Percentiles rank a stretch among this genome's conserved stretches.
Conservation (phyloP, 2,888 invertebrate genomes). For the Macrosiphum euphorbiae region DNA sequence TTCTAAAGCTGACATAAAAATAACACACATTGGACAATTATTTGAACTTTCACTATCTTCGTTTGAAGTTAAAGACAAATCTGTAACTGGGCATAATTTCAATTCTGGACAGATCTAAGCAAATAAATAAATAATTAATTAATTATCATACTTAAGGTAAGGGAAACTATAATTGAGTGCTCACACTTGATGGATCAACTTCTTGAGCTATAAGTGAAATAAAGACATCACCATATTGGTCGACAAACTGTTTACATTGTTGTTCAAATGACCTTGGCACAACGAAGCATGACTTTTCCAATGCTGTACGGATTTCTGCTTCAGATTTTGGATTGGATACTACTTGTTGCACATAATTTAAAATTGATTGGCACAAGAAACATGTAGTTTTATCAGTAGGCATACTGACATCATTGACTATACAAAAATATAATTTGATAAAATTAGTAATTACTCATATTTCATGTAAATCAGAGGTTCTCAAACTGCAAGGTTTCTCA, state of each 20-base stretch:
- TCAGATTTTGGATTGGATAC: constrained; percentile 68
- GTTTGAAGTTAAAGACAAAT: constrained; percentile 71
- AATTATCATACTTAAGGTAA: constrained; percentile 2
- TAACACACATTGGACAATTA: constrained; percentile 86
- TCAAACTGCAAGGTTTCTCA: too few relatives aligned
- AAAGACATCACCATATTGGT: constrained; percentile 84
- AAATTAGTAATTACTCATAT: not conserved
- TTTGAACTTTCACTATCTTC: constrained; percentile 74
- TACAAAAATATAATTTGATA: not conserved
- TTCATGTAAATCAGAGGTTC: not conserved
- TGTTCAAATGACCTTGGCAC: constrained; percentile 76
- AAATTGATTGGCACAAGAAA: constrained; percentile 84
- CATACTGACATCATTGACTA: constrained; percentile 30
- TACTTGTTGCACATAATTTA: constrained; percentile 82
- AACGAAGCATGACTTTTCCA: constrained; percentile 79
- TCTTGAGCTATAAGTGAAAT: constrained; percentile 84
- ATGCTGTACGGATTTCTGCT: constrained; percentile 77
- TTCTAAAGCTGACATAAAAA: constrained; percentile 84
- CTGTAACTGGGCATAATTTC: constrained; percentile 73
- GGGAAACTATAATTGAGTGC: constrained; percentile 67
- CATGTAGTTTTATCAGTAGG: constrained; percentile 71
- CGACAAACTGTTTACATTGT: constrained; percentile 82
- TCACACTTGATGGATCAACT: constrained; percentile 81
- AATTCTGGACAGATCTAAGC: constrained; percentile 79
- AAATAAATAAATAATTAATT: constrained; percentile 66